Evolutionary conservation across 2,888 invertebrate genomes (phyloP).

Genomic region (Pimpla rufipes): DNA sequence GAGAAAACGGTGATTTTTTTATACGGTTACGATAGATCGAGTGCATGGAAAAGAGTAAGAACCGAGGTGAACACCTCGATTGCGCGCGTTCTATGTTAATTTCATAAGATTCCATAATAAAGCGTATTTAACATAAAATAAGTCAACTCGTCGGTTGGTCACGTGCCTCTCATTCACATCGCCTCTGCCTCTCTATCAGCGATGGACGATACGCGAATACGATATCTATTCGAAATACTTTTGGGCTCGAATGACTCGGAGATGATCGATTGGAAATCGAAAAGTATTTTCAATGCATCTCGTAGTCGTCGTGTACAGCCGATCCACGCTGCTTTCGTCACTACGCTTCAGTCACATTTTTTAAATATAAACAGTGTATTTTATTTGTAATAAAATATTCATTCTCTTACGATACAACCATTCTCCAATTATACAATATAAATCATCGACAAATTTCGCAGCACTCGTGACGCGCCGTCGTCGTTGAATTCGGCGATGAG

Average conservation of each 20-base stretch:
- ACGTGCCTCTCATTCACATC: conserved; percentile 9
- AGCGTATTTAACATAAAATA: conserved; percentile 67
- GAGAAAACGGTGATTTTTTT: conserved; percentile 32
- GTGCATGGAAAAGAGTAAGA: conserved; percentile 33
- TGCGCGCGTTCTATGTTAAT: conserved; percentile 62
- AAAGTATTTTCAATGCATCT: too few relatives aligned
- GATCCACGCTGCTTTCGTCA: not conserved
- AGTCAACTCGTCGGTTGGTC: not conserved
- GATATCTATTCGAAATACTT: too few relatives aligned
- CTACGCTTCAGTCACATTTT: not conserved
- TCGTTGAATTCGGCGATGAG: not conserved
- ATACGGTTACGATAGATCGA: conserved; percentile 35
- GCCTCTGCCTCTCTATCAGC: not conserved
- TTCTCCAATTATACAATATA: conserved; percentile 40
- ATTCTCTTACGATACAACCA: conserved; percentile 47
- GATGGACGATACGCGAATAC: too few relatives aligned
- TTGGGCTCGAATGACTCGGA: too few relatives aligned
- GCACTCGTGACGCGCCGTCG: not conserved
- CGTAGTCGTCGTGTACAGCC: too few relatives aligned
- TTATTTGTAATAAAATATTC: conserved; percentile 53
- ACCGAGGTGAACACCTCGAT: conserved; percentile 34
- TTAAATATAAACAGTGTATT: conserved; percentile 14
- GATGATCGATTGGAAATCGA: too few relatives aligned
- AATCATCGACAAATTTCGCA: conserved; percentile 43
- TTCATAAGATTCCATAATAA: conserved; percentile 68